Base-by-base conservation (phyloP, 2,888 invertebrate species). In the Baronia brevicornis region DNA sequence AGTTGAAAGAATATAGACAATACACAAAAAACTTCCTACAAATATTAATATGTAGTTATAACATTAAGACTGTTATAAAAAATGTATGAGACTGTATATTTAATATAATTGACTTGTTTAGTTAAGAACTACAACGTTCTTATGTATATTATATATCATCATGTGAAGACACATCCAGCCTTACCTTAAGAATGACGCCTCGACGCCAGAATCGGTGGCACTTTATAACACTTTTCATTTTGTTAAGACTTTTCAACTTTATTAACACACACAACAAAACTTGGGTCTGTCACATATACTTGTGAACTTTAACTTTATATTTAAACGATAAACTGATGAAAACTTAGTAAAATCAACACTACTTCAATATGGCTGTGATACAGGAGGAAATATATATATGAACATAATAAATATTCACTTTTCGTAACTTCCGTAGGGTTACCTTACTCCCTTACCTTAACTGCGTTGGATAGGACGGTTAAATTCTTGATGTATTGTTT, bases 321-420 rank as follows among this genome's bases (percentile, higher is more conserved):
- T 48, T 51, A 54, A 65, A 73, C 78, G 59, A 68, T 71, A 70
- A 67, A 78, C 75, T 72, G 77, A 72, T 72, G 73, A 69, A 61
- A 82, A 82, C 82, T 78, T 69, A 80, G 55, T 67, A 71, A 77
- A 80, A 77, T 71, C 72, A 80, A 80, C 84, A 84, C 82, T 84
- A 84, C 79, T 80, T 77, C 73, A 80, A 84, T 82, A 84, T 84
- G 82, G 82, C 82, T 84, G 84, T 82, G 75, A 75, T 80, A 72
- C 66, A 70, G 78, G 70, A 80, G 77, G 74, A 80, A 79, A 77
- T 70, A 78, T 68, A 50, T 48, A 53, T 44, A 71, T 74, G 67
- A 77, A 78, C 74, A 80, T 79, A 80, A 75, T 78, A 82, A 73
- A 75, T 79, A 80, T 77, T 79, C 82, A 84, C 82, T 84, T 78